Evolutionary conservation across 2,113 vertebrate genomes (phyloP), one percentile per base, ranked within the genome.

Genomic region (Atherinomorus stipes): DNA sequence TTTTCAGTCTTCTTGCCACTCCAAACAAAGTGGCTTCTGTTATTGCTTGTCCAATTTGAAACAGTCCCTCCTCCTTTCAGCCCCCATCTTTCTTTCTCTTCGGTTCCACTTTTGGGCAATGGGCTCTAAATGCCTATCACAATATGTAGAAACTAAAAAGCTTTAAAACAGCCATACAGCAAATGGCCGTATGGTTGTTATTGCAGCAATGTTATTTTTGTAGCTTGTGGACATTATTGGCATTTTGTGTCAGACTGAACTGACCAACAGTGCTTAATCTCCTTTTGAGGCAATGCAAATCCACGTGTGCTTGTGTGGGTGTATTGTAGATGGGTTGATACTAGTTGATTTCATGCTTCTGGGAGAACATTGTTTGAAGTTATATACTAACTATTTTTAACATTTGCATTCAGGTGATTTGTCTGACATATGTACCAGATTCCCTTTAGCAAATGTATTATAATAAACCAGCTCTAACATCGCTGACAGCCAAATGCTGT

Each of bases 11-110:
- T 79, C 58, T 78, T 21, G 28, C 85, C 82, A 80, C 83, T 84
- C 78, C 77, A 84, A 64, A 77, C 76, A 77, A 85, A 92, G 78
- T 84, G 76, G 59, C 65, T 85, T 54, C 73, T 76, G 69, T 86
- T 84, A 83, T 85, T 88, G 65, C 75, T 81, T 37, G 74, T 76
- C 81, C 75, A 74, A 74, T 81, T 87, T 84, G 72, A 85, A 77
- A 84, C 59, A 60, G 75, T 34, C 63, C 63, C n/a, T 9, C 26
- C 26, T 11, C 49, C 19, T n/a, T 8, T 51, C n/a, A 54, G 22
- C 56, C 26, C 57, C 40, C 26, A 50, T 73, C 61, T 82, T 54
- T 75, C 56, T 80, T 79, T 80, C 53, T 67, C 60, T 57, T 72
- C 63, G 54, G 69, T 66, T 68, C 49, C 40, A 63, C 60, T 5